Evolutionary conservation across 2,888 invertebrate species (phyloP).

Genomic region (Orthosia cruda): DNA sequence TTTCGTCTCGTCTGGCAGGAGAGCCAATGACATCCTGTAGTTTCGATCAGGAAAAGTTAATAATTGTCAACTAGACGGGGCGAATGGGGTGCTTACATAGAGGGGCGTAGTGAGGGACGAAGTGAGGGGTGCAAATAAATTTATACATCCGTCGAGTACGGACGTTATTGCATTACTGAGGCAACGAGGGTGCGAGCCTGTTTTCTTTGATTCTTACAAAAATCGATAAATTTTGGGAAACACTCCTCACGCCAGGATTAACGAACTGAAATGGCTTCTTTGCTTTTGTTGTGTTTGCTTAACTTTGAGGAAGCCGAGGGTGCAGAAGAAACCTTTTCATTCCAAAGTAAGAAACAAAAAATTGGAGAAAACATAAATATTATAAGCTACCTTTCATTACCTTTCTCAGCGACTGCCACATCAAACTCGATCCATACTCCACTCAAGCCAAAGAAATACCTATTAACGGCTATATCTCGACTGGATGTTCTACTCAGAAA

Average conservation of each 20-base stretch:
- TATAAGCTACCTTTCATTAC: neutral
- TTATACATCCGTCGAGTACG: constrained; percentile 79
- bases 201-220: constrained; percentile 67
- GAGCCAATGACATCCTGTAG: constrained; percentile 51
- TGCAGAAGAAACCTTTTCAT: neutral
- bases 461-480: constrained; percentile 45
- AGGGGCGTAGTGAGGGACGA: constrained; percentile 57
- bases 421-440: constrained; percentile 24
- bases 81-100: constrained; percentile 62
- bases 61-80: constrained; percentile 70
- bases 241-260: constrained; percentile 52
- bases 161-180: constrained; percentile 81
- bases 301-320: constrained; percentile 30
- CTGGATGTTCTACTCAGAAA: constrained; percentile 40
- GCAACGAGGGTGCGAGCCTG: constrained; percentile 67
- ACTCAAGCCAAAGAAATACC: constrained; percentile 37
- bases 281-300: constrained; percentile 43
- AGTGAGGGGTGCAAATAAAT: constrained; percentile 78
- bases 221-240: constrained; percentile 69
- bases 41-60: constrained; percentile 69
- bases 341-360: neutral
- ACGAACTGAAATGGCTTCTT: constrained; percentile 57
- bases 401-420: neutral
- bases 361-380: neutral
- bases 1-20: constrained; percentile 33